Base-by-base conservation (phyloP, 2,888 invertebrate genomes). In the Polyommatus iphigenia region DNA sequence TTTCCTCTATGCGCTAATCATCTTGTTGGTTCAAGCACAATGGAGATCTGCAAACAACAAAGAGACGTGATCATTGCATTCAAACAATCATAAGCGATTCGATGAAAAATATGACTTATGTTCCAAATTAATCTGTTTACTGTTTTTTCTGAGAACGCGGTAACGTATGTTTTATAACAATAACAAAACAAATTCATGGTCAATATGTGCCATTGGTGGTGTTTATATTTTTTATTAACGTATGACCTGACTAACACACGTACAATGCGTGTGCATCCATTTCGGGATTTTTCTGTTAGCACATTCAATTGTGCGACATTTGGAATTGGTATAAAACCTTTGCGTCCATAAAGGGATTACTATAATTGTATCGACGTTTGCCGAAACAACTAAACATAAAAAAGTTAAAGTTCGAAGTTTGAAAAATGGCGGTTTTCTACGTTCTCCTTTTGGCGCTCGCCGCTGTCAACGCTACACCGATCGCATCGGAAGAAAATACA, bases 191-290 rank as follows among this genome's bases (percentile, higher is more conserved):
- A 82, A 88, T 86, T 90, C 93, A 93, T 86, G 92, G 93, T 84
- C 92, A 88, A 89, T 87, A 89, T 89, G 88, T 77, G 72, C 87
- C 91, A 91, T 93, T 91, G 91, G 89, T 85, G 86, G 84, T 90
- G 89, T 93, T 91, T 88, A 83, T 85, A 83, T 79, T 82, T 81
- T 77, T 59, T 71, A 87, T 93, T 92, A 91, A 81, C 89, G 83
- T 79, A 80, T 76, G 71, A 78, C 79, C 76, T 79, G 79, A 76
- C 77, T 76, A 79, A 77, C 82, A 78, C 79, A 80, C 79, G 80
- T 81, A 85, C 85, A 85, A 86, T 89, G 89, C 90, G 90, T 90
- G 59, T 80, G 78, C 85, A 88, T 85, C 91, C 88, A 84, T 85
- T 89, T 91, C 90, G 87, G 89, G 88, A 88, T 84, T 86, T 82